Base-by-base conservation (phyloP, 1,140 invertebrate genomes). In the Ptiloglossa arizonensis region DNA sequence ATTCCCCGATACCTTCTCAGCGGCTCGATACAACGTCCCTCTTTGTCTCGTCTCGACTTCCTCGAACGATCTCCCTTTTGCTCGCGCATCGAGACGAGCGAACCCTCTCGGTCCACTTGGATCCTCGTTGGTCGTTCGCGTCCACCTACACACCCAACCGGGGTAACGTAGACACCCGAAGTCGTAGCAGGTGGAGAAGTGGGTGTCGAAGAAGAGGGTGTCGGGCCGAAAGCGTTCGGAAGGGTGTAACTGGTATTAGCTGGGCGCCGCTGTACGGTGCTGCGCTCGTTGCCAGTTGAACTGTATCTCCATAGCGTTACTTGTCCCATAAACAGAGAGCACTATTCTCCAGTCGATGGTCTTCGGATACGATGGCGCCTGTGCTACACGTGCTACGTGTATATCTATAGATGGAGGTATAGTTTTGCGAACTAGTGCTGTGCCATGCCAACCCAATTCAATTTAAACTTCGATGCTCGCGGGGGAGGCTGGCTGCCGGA, bases 391-490 rank as follows among this genome's bases (percentile, higher is more conserved):
- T 66, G 48, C 48, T 27, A 41, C 52, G 13, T 54, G 32, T 77
- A 83, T 87, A 88, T 86, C 83, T 90, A 89, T 88, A 84, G 86
- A 71, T 79, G 54, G 29, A 62, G 68, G 80, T 88, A 91, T 91
- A 92, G 90, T 91, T 91, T 89, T 79, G 87, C 88, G 88, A 91
- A 92, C 88, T 91, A 91, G 82, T 83, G 85, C 81, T 85, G 85
- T 86, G 86, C 87, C 77, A 88, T 88, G 89, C 89, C 87, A 91
- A 88, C 89, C 86, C 91, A 91, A 92, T 92, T 92, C 91, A 92
- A 92, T 92, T 92, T 91, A 92, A 92, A 92, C 90, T 92, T 92
- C 89, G 89, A 63, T 66, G 79, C 75, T 69, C 67, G 77, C 75
- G 71, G 83, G 71, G 82, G 64, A 54, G 71, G 67, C 46, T 46